Base-by-base conservation (phyloP, 2,113 vertebrate species). In the Fregata magnificens region DNA sequence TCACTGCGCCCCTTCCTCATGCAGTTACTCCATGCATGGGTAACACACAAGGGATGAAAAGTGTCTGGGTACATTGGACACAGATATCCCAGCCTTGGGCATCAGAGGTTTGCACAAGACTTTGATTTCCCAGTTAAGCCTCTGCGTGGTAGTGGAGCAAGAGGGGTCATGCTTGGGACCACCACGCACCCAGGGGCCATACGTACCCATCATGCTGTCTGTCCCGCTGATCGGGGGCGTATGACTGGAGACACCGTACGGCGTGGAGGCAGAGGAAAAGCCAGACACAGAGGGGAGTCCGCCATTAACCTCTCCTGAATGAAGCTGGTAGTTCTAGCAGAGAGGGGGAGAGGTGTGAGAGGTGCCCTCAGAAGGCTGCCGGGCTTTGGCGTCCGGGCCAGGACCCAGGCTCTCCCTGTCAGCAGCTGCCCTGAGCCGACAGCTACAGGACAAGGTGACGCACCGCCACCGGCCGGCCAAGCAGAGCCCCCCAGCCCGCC, bases 281-380 rank as follows among this genome's bases (percentile, higher is more conserved):
- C 99, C 98, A 34, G 99, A 92, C 84, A 98, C 97, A 0, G 98
- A 97, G 1, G 99, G 98, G 18, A 99, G 98, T 2, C 97, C 96
- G 0, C 99, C 99, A 0, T 99, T 99, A 70, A 99, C 99, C 93
- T 99, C 99, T 7, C 98, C 98, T 80, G 99, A 98, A 6, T 99
- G 99, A 93, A 99, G 98, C 97, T 99, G 99, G 98, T 99, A 99
- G 97, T 98, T 99, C 99, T 99, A 96, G 82, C 94, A 96, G 77
- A 98, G 96, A 98, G 69, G 59, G 94, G 90, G 20, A 97, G 85
- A 70, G 15, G 66, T 76, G 98, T 98, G 97, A 95, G 74, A 94
- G 49, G 10, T 32, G 59, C 59, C 66, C 95, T 61, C 10, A 0
- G 28, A 38, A 49, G 32, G 71, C 58, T 96, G 88, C 5, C 8